These are phyloP conservation scores for Chorisops tibialis DNA, from an alignment of 2,888 invertebrate species.

Conservation along the genomic window DNA sequence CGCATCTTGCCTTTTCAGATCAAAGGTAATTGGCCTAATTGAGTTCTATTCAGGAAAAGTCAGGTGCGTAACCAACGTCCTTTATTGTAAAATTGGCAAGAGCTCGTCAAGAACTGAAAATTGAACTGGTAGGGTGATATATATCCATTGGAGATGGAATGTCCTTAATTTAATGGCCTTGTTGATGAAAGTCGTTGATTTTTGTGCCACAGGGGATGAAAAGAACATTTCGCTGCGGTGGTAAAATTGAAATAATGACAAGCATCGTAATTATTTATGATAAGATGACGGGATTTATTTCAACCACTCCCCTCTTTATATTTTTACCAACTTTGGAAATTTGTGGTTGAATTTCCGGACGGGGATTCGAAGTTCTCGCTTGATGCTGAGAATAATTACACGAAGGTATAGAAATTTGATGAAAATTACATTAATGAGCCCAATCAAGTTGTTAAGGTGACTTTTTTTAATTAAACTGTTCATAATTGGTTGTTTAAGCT, in stretches of 20 bases:
- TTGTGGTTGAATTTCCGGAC: too few species aligned
- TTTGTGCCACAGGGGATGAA: neutral
- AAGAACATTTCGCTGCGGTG: neutral
- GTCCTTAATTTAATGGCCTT: constrained; percentile 4
- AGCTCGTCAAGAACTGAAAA: constrained; percentile 3
- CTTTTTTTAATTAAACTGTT: too few species aligned
- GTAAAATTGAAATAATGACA: constrained; percentile 7
- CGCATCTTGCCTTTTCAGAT: constrained; percentile 19
- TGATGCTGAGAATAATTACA: too few species aligned
- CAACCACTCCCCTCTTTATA: too few species aligned
- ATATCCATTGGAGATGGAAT: neutral
- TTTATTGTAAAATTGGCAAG: constrained; percentile 14
- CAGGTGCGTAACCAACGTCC: constrained; percentile 29
- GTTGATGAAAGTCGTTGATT: constrained; percentile 9
- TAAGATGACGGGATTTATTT: neutral
- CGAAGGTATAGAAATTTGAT: too few species aligned
- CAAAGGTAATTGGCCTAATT: constrained; percentile 34
- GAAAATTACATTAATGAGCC: too few species aligned
- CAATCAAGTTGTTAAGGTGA: too few species aligned
- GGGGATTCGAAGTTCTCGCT: too few species aligned
- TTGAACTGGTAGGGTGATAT: neutral
- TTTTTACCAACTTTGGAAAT: too few species aligned
- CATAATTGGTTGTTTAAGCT: too few species aligned
- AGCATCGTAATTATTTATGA: neutral
- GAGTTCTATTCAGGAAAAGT: constrained; percentile 26